Conservation (phyloP, 2,113 vertebrate species). For the Sebastes schlegelii region DNA sequence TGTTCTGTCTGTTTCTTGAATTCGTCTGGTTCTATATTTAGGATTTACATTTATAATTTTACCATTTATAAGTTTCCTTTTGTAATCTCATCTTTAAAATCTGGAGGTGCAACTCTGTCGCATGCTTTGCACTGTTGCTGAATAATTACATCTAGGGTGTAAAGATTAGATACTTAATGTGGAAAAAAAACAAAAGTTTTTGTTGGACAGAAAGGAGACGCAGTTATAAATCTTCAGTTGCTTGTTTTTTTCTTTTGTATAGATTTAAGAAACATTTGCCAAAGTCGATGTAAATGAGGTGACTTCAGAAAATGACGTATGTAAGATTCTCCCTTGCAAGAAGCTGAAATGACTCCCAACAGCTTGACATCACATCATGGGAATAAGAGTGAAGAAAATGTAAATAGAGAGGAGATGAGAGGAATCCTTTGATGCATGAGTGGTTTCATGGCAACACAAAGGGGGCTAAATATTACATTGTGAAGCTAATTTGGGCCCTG, state of each 20-base stretch:
- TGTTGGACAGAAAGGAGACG: not conserved
- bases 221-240: not conserved
- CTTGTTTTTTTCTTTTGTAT: not conserved
- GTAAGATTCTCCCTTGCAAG: conserved; percentile 9
- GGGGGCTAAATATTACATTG: conserved; percentile 50
- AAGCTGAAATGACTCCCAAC: not conserved
- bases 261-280: conserved; percentile 1
- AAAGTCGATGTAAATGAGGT: not conserved
- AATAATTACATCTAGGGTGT: not conserved
- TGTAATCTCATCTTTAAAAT: conserved; percentile 59
- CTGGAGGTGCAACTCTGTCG: conserved; percentile 16
- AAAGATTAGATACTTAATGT: not conserved
- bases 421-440: conserved; percentile 55
- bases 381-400: conserved; percentile 17
- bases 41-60: too few species aligned
- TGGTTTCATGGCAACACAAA: conserved; percentile 64
- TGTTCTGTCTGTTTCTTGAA: conserved; percentile 63
- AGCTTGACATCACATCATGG: conserved; percentile 10
- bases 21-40: conserved; percentile 68
- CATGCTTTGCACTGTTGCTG: conserved; percentile 24
- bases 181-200: too few species aligned
- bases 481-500: conserved; percentile 73
- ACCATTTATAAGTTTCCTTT: conserved; percentile 53
- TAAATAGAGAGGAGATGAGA: conserved; percentile 37
- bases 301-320: conserved; percentile 10